phyloP scores from a whole-genome alignment of 2,888 invertebrate genomes.

The Cotesia congregata region DNA sequence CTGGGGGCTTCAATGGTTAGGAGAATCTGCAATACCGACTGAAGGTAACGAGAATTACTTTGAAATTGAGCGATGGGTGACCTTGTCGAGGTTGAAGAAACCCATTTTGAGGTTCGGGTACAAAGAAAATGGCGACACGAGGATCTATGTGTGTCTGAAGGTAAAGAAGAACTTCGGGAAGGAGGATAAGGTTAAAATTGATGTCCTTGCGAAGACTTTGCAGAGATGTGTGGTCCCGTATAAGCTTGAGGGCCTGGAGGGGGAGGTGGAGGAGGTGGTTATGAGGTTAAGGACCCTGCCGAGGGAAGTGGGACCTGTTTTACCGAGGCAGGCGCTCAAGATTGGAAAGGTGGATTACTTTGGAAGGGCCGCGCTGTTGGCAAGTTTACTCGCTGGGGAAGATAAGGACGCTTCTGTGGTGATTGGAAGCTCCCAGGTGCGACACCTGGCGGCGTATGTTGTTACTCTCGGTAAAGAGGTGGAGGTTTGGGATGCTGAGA shows the following conservation, averaged over 20 bases:
- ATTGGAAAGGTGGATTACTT: constrained; percentile 66
- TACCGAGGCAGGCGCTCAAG: constrained; percentile 64
- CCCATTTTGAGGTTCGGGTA: constrained; percentile 63
- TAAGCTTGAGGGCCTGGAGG: constrained; percentile 59
- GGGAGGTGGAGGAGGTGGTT: constrained; percentile 59
- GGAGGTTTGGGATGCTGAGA: constrained; percentile 66
- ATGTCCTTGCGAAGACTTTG: constrained; percentile 60
- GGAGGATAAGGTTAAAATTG: constrained; percentile 49
- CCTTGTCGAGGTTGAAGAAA: constrained; percentile 61
- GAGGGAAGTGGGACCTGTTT: constrained; percentile 62
- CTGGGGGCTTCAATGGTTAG: constrained; percentile 68
- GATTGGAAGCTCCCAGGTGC: constrained; percentile 64
- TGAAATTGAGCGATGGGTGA: constrained; percentile 66
- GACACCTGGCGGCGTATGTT: constrained; percentile 64
- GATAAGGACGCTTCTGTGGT: constrained; percentile 61
- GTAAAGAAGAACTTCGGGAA: constrained; percentile 58
- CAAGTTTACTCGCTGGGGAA: constrained; percentile 60
- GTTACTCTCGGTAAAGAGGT: constrained; percentile 55
- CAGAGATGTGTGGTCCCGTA: constrained; percentile 64
- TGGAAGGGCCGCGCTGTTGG: constrained; percentile 64
- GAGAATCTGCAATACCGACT: constrained; percentile 63
- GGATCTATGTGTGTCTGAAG: constrained; percentile 65
- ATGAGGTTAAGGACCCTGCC: constrained; percentile 61
- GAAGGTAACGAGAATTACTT: constrained; percentile 63
- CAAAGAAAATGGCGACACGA: constrained; percentile 56